These are phyloP conservation scores for Zele albiditarsus DNA, from an alignment of 2,888 invertebrate genomes.

Conservation along the genomic window DNA sequence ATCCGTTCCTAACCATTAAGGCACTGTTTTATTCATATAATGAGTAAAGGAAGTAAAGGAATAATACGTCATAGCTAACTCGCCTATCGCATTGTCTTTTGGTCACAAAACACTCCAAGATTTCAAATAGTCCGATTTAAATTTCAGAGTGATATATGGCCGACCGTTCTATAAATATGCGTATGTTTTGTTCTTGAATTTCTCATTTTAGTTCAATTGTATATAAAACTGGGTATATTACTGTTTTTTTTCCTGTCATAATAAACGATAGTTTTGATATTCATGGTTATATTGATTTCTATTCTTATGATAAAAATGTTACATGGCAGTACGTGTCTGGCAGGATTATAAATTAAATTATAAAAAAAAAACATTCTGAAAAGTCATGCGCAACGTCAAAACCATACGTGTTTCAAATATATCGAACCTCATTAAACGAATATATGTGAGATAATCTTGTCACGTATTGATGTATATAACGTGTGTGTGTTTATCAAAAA, in stretches of 20 bases:
- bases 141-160: not conserved
- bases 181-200: not conserved
- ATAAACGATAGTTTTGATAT: not conserved
- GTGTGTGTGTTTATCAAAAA: not conserved
- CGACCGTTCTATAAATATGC: not conserved
- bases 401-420: not conserved
- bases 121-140: not conserved
- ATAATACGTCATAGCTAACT: constrained; percentile 29
- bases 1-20: constrained; percentile 52
- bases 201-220: not conserved
- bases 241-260: not conserved
- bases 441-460: not conserved
- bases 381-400: not conserved
- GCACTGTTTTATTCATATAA: constrained; percentile 60
- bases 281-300: not conserved
- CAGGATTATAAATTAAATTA: not conserved
- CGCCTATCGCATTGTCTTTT: constrained; percentile 15
- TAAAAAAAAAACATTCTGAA: not conserved
- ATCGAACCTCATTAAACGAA: not conserved
- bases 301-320: not conserved
- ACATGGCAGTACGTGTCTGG: not conserved
- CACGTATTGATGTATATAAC: not conserved
- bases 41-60: constrained; percentile 54
- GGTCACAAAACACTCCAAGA: not conserved
- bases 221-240: not conserved